These are phyloP conservation scores for Brachionichthys hirsutus DNA, from an alignment of 2,113 vertebrate genomes.

Conservation along the genomic window DNA sequence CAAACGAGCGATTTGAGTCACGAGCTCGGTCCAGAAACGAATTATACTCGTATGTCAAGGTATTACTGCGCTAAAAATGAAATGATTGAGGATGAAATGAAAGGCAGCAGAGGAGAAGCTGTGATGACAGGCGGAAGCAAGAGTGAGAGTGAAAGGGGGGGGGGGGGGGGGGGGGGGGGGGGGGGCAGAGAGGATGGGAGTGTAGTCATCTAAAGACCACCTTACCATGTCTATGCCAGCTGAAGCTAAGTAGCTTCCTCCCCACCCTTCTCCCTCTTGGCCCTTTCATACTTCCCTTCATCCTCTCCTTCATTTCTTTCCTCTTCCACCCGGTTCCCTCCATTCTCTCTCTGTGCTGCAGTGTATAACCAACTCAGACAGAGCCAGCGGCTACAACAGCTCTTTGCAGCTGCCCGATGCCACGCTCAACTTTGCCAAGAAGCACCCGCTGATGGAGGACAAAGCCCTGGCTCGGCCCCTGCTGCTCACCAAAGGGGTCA, in stretches of 20 bases:
- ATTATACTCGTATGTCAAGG: no score
- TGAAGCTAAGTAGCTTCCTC: conserved; percentile 54
- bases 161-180: not conserved
- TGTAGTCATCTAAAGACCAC: conserved; percentile 38
- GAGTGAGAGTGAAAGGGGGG: conserved; percentile 12
- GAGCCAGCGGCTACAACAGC: conserved; percentile 84
- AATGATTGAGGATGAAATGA: conserved; percentile 46
- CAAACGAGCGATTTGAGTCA: no score
- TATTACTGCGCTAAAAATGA: conserved; percentile 28
- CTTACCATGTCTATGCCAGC: conserved; percentile 52
- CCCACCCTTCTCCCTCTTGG: conserved; percentile 16
- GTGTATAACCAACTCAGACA: conserved; percentile 93
- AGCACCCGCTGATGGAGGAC: conserved; percentile 92
- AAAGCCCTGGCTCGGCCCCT: conserved; percentile 86
- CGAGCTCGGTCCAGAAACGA: no score
- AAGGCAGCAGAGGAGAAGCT: conserved; percentile 23
- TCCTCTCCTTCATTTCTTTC: conserved; percentile 10
- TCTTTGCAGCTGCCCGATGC: conserved; percentile 93
- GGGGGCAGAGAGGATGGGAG: not conserved
- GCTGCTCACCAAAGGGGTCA: conserved; percentile 88
- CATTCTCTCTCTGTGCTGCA: conserved; percentile 48
- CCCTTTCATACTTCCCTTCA: conserved; percentile 7
- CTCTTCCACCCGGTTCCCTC: conserved; percentile 12
- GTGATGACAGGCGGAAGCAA: conserved; percentile 42
- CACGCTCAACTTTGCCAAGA: conserved; percentile 96